Evolutionary conservation across 1,140 invertebrate species (phyloP).

Genomic region (Drosophila nigrodunni): DNA sequence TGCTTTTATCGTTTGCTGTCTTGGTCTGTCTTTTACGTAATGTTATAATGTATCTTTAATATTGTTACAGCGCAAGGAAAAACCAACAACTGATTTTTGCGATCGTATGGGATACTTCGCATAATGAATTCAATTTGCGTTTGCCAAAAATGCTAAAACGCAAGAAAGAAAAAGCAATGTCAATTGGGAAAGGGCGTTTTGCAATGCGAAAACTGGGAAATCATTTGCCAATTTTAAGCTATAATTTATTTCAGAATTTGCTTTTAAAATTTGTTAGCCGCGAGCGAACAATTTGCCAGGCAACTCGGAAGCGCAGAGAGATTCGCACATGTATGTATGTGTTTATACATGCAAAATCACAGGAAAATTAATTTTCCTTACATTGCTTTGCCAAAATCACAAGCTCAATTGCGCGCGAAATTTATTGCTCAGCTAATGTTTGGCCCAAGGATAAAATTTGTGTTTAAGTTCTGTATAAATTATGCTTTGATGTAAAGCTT

Average conservation of each 20-base stretch:
- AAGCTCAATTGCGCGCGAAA: slow-evolving; percentile 75
- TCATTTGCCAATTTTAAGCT: slow-evolving; percentile 81
- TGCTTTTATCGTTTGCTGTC: slow-evolving; percentile 12
- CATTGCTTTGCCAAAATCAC: slow-evolving; percentile 61
- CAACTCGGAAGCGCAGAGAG: slow-evolving; percentile 18
- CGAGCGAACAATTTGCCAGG: slow-evolving; percentile 65
- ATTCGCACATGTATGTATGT: slow-evolving; percentile 9
- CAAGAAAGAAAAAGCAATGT: slow-evolving; percentile 6
- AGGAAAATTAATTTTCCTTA: slow-evolving; percentile 80
- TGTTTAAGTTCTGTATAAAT: slow-evolving; percentile 68
- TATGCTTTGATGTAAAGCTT: slow-evolving; percentile 49
- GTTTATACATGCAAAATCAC: slow-evolving; percentile 66
- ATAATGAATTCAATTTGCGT: slow-evolving; percentile 76
- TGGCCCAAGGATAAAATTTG: slow-evolving; percentile 66
- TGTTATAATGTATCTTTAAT: slow-evolving; percentile 76
- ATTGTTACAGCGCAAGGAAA: slow-evolving; percentile 64
- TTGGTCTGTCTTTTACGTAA: slow-evolving; percentile 45
- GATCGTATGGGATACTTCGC: slow-evolving; percentile 30
- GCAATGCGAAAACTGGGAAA: slow-evolving; percentile 49
- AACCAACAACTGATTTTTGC: slow-evolving; percentile 33
- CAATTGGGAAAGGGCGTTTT: not conserved
- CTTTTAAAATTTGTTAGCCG: slow-evolving; percentile 73
- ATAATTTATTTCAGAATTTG: slow-evolving; percentile 80
- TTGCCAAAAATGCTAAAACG: slow-evolving; percentile 43
- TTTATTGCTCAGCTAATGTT: slow-evolving; percentile 79